Base-by-base conservation (phyloP, 2,113 vertebrate species). In the Pseudolaguvia tuberculata region DNA sequence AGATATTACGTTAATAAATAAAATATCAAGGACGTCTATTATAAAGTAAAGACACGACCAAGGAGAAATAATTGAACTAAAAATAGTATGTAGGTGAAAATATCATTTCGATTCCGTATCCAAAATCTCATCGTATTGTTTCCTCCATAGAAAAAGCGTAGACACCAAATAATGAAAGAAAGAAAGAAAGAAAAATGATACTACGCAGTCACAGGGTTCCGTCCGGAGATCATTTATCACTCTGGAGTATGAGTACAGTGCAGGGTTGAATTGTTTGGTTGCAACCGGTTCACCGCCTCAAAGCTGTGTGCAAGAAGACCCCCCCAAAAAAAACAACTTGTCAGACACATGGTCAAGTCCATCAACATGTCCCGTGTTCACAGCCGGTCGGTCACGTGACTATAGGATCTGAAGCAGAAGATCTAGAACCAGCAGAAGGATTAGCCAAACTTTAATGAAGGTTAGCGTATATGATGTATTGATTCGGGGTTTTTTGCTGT, bases 291-390 rank as follows among this genome's bases (percentile, higher is more conserved):
- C 29, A 14, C 58, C 21, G n/a, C 11, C 27, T 51, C 2, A 25
- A 25, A 61, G 18, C 29, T 45, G 39, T 14, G 57, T 42, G 31
- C 53, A 50, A 35, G 8, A 20, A 66, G 45, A 25, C n/a, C 20
- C 58, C 31, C n/a, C 20, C 58, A 67, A 52, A 67, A 35, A 59
- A 56, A 35, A 35, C 31, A n/a, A 35, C 71, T 23, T 65, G 75
- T 42, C 21, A 45, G 31, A 21, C 79, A 81, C 47, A 78, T 75
- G 72, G 21, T 48, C 76, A 47, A 75, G 72, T 81, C 72, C 70
- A 35, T 72, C 79, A 78, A 42, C 20, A 23, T 2, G n/a, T 14
- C 66, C 12, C 7, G 1, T 42, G 31, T 70, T 42, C 13, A 39
- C 31, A 42, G 29, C 68, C 51, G 6, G 50, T 53, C 51, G 6